Conservation (phyloP, 2,113 vertebrate genomes). For the Gymnogyps californianus region DNA sequence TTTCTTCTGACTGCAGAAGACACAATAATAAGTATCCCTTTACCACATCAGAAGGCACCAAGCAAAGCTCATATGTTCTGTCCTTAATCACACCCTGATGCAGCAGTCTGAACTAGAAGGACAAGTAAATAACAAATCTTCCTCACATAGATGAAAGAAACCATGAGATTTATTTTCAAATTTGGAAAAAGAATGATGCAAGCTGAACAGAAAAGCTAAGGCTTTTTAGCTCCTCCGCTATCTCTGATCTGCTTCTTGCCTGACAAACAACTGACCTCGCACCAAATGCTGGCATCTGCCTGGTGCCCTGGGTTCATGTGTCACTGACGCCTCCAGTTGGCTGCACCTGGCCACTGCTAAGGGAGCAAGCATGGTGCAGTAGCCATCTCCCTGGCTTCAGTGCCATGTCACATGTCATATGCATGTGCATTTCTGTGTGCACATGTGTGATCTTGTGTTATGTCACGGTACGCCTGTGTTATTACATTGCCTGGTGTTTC, state of each 20-base stretch:
- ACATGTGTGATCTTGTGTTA: not conserved
- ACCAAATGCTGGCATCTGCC: not conserved
- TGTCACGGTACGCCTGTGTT: not conserved
- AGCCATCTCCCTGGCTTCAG: not conserved
- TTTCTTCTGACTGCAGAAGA: not conserved
- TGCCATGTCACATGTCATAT: not conserved
- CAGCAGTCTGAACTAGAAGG: not conserved
- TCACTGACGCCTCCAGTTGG: not conserved
- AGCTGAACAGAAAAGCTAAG: not conserved
- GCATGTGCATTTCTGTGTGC: not conserved
- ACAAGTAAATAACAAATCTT: not conserved
- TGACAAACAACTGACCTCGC: not conserved
- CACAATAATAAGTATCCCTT: not conserved
- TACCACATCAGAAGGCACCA: not conserved
- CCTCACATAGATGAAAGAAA: not conserved
- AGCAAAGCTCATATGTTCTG: not conserved
- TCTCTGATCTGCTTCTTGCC: not conserved
- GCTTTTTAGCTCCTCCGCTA: not conserved
- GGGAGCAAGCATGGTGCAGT: rapidly evolving
- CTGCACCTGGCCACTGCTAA: not conserved
- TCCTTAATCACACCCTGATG: not conserved
- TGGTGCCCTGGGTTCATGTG: not conserved
- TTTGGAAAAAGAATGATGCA: not conserved
- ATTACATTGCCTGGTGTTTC: not conserved
- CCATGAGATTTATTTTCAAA: not conserved